phyloP scores from a whole-genome alignment of 2,113 vertebrate species.

The Pantherophis guttatus region DNA sequence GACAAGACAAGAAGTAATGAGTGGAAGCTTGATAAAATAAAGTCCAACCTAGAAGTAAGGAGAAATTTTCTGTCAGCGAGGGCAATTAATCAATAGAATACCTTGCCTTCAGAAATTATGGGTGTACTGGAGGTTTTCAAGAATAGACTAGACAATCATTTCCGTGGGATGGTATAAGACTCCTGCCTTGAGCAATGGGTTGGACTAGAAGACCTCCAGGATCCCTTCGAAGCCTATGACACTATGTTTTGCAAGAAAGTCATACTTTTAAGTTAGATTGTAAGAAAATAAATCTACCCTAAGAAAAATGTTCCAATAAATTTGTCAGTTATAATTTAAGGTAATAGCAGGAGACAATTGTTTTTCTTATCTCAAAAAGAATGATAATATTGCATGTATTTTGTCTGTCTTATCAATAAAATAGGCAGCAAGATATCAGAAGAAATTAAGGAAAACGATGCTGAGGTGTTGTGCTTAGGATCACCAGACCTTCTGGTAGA shows the following conservation, averaged over 20 bases:
- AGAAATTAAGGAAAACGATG: background rate
- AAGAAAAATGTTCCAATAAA: background rate
- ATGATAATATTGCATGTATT: background rate
- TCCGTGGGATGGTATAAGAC: background rate
- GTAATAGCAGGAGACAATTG: background rate
- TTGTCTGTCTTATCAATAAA: constrained; percentile 18
- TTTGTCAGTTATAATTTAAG: background rate
- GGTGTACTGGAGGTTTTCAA: too few species aligned
- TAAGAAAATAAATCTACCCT: background rate
- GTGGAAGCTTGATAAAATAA: too few species aligned
- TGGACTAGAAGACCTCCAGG: background rate
- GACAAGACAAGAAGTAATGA: too few species aligned
- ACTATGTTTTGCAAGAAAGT: background rate
- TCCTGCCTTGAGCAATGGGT: background rate
- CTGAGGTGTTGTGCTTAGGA: constrained; percentile 24
- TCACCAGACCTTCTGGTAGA: constrained; percentile 42
- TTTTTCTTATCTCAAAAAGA: background rate
- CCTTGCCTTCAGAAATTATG: too few species aligned
- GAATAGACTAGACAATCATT: too few species aligned
- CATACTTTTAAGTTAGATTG: background rate
- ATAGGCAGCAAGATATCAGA: background rate
- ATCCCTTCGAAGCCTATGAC: background rate
- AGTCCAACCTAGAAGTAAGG: too few species aligned
- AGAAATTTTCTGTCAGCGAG: too few species aligned
- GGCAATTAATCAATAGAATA: too few species aligned